These are phyloP conservation scores for Ylistrum balloti DNA, from an alignment of 1,140 invertebrate genomes.

Conservation along the genomic window DNA sequence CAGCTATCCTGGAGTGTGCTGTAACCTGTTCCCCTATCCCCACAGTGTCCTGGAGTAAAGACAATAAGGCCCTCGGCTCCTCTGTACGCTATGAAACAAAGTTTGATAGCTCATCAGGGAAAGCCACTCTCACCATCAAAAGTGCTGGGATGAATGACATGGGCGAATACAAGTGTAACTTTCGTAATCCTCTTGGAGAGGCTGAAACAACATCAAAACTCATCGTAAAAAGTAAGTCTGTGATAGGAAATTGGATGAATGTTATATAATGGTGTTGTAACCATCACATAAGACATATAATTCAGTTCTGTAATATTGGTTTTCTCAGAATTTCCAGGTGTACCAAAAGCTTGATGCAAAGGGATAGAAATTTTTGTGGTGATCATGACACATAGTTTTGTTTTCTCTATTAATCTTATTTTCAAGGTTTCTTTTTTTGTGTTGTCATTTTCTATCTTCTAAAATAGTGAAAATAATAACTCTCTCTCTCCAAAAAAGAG, in stretches of 20 bases:
- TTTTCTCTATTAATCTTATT: no score
- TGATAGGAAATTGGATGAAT: not conserved
- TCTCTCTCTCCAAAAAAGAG: no score
- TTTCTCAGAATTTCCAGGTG: no score
- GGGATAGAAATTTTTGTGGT: no score
- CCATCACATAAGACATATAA: no score
- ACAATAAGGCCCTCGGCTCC: slow-evolving; percentile 57
- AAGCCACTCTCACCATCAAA: slow-evolving; percentile 65
- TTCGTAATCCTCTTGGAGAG: slow-evolving; percentile 69
- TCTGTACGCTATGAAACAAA: slow-evolving; percentile 51
- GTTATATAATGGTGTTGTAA: no score
- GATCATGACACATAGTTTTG: no score
- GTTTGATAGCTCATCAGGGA: slow-evolving; percentile 67
- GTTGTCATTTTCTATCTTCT: no score
- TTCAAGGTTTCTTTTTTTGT: no score
- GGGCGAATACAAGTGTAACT: slow-evolving; percentile 70
- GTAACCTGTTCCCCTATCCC: slow-evolving; percentile 64
- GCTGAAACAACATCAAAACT: slow-evolving; percentile 68
- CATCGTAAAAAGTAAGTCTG: slow-evolving; percentile 70
- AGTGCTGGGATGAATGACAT: slow-evolving; percentile 58
- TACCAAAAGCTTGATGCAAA: no score
- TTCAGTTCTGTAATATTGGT: no score
- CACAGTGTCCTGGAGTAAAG: slow-evolving; percentile 71
- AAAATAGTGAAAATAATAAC: no score
- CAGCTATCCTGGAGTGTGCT: slow-evolving; percentile 66